Evolutionary conservation across 2,113 vertebrate species (phyloP).

Genomic region (Proterorhinus semilunaris): DNA sequence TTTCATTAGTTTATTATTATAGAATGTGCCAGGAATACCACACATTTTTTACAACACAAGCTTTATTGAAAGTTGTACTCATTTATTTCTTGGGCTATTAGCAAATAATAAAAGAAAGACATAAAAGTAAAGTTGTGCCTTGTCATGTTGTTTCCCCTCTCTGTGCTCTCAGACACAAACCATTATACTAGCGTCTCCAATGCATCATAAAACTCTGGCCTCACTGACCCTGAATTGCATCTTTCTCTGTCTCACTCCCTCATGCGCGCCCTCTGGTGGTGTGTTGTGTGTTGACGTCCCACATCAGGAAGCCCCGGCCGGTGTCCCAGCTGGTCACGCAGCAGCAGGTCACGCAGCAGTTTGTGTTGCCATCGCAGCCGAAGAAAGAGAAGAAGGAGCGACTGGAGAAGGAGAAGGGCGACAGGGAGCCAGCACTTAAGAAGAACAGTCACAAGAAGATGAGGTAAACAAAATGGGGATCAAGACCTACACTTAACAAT

Average conservation of each 20-base stretch:
- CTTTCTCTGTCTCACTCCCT: slow-evolving; percentile 3
- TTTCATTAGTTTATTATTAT: too few relatives aligned
- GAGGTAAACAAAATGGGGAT: slow-evolving; percentile 69
- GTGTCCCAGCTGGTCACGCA: slow-evolving; percentile 97
- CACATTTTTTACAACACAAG: too few relatives aligned
- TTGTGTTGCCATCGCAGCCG: slow-evolving; percentile 93
- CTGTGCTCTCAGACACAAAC: too few relatives aligned
- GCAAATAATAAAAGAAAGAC: too few relatives aligned
- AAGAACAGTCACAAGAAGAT: slow-evolving; percentile 99
- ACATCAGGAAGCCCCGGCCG: slow-evolving; percentile 93
- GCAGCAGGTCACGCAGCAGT: slow-evolving; percentile 98
- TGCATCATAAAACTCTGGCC: background rate
- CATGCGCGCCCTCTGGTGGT: slow-evolving; percentile 16
- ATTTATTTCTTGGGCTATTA: too few relatives aligned
- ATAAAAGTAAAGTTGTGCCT: too few relatives aligned
- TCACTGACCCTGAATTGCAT: background rate
- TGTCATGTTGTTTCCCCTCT: too few relatives aligned
- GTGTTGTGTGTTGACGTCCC: slow-evolving; percentile 1
- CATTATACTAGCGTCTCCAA: slow-evolving; percentile 8
- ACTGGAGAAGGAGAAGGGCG: slow-evolving; percentile 93
- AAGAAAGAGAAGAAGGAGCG: slow-evolving; percentile 99
- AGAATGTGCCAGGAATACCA: too few relatives aligned
- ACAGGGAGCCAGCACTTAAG: slow-evolving; percentile 93
- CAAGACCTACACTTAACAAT: too few relatives aligned
- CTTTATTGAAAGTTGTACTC: too few relatives aligned